These are phyloP conservation scores for Bucorvus abyssinicus DNA, from an alignment of 2,797 vertebrate species.

Conservation along the genomic window DNA sequence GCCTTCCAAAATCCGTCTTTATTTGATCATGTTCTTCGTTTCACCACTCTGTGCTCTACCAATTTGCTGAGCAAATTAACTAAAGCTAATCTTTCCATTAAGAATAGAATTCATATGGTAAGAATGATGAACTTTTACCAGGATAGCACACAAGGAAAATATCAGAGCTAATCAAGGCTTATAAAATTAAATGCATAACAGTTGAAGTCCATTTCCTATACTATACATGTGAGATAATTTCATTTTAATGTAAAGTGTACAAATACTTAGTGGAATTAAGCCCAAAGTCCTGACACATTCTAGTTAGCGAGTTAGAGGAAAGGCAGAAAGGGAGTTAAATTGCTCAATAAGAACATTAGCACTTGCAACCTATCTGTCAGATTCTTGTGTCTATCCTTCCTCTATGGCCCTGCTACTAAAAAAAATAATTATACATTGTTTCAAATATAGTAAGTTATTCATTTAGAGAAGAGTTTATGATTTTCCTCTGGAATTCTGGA, in stretches of 20 bases:
- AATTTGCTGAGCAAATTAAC: background rate
- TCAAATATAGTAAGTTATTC: no score
- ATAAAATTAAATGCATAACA: background rate
- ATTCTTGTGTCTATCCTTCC: background rate
- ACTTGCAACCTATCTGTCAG: background rate
- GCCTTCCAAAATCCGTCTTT: background rate
- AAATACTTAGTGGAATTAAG: background rate
- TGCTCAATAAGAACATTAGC: background rate
- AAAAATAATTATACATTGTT: background rate
- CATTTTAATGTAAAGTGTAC: background rate
- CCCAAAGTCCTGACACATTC: background rate
- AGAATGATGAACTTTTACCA: background rate
- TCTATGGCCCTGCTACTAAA: background rate
- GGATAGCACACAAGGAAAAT: background rate
- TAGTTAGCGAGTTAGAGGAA: background rate
- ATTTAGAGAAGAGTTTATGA: background rate
- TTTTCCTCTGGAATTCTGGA: background rate
- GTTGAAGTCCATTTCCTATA: background rate
- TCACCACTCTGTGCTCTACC: background rate
- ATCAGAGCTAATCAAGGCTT: background rate
- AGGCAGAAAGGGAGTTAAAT: background rate
- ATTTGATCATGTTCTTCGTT: background rate
- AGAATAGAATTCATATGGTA: background rate
- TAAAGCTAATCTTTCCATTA: background rate
- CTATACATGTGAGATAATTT: background rate